Evolutionary conservation across 2,888 invertebrate genomes (phyloP).

Genomic region (Lycia hirtaria): DNA sequence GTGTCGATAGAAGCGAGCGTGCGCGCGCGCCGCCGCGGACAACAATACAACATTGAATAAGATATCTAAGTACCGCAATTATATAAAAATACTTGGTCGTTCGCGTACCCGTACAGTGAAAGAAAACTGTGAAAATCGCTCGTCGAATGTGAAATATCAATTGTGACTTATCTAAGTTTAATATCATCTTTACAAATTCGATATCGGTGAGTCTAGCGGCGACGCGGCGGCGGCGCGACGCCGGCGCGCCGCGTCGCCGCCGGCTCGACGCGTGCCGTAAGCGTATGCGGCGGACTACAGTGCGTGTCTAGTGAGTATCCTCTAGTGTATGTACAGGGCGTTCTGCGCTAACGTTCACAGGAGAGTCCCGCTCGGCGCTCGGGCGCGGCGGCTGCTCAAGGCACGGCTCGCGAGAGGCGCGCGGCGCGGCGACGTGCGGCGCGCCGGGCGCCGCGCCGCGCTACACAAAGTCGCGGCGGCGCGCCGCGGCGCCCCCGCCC

Average conservation of each 20-base stretch:
- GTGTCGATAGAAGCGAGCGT: not conserved
- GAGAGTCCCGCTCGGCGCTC: slow-evolving; percentile 14
- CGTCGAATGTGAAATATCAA: slow-evolving; percentile 46
- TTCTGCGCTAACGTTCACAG: slow-evolving; percentile 8
- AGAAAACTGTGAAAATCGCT: slow-evolving; percentile 50
- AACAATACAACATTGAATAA: slow-evolving; percentile 17
- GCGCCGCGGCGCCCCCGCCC: slow-evolving; percentile 61
- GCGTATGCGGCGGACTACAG: slow-evolving; percentile 38
- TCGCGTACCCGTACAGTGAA: slow-evolving; percentile 42
- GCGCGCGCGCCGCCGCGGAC: slow-evolving; percentile 1
- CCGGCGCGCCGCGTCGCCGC: slow-evolving; percentile 24
- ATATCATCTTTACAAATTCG: slow-evolving; percentile 52
- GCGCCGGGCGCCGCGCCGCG: slow-evolving; percentile 60
- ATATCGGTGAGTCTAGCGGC: slow-evolving; percentile 29
- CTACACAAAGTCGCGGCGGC: slow-evolving; percentile 49
- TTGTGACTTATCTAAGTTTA: slow-evolving; percentile 38
- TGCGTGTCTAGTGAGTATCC: slow-evolving; percentile 16
- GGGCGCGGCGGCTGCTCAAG: slow-evolving; percentile 28
- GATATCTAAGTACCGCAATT: slow-evolving; percentile 38
- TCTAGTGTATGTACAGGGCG: slow-evolving; percentile 6
- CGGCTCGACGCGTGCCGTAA: slow-evolving; percentile 22
- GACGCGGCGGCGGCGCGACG: slow-evolving; percentile 2
- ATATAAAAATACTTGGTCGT: slow-evolving; percentile 63
- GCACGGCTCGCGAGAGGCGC: slow-evolving; percentile 35
- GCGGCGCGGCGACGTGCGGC: slow-evolving; percentile 41